These are phyloP conservation scores for Sesamia nonagrioides DNA, from an alignment of 1,140 invertebrate genomes.

Conservation along the genomic window DNA sequence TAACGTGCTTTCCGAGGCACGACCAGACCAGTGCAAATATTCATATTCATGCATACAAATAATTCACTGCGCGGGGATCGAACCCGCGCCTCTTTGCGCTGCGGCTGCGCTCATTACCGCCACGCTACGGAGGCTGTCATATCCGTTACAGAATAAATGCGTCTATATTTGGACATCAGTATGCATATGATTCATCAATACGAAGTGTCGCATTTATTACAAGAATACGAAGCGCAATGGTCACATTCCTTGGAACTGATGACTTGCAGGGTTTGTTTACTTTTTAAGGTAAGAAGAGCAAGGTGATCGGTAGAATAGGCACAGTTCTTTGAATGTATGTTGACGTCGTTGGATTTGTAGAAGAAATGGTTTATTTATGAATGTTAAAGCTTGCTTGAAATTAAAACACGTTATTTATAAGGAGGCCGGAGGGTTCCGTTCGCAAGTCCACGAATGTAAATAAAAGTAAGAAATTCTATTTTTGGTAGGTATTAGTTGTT, in stretches of 20 bases:
- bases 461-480: too few relatives aligned
- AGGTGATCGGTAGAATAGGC: not conserved
- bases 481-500: too few relatives aligned
- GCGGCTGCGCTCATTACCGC: too few relatives aligned
- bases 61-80: too few relatives aligned
- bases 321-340: not conserved
- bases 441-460: too few relatives aligned
- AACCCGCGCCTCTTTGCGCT: too few relatives aligned
- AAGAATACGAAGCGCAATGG: not conserved
- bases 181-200: conserved; percentile 2
- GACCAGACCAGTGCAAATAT: too few relatives aligned
- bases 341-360: not conserved
- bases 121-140: not conserved
- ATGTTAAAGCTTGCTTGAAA: too few relatives aligned
- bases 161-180: not conserved
- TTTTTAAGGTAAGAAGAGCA: conserved; percentile 8
- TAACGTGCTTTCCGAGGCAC: too few relatives aligned
- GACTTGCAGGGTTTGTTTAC: not conserved
- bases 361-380: not conserved
- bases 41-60: too few relatives aligned
- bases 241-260: conserved; percentile 12
- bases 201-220: not conserved
- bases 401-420: too few relatives aligned
- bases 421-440: too few relatives aligned
- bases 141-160: not conserved